phyloP scores from a whole-genome alignment of 2,797 vertebrate genomes.

The Siniperca scherzeri region DNA sequence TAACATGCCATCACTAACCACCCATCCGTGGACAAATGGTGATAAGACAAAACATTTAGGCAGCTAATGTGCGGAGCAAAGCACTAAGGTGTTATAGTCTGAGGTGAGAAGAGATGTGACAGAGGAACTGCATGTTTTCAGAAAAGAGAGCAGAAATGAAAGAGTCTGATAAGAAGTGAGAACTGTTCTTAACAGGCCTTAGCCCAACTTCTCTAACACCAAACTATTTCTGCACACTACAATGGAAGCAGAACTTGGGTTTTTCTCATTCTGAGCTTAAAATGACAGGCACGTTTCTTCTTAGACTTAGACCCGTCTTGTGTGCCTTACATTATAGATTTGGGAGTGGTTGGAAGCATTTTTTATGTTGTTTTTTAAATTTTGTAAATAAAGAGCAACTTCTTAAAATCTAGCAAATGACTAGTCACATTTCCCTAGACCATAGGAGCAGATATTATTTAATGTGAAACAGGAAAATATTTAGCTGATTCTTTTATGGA shows the following conservation, averaged over 20 bases:
- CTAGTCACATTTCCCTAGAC: conserved; percentile 7
- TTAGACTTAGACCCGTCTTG: not conserved
- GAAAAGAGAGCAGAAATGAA: conserved; percentile 5
- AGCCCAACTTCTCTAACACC: not conserved
- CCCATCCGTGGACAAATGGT: not conserved
- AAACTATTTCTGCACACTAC: not conserved
- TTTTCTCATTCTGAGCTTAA: not conserved
- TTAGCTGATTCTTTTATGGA: not conserved
- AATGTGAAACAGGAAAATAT: not conserved
- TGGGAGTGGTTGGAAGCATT: not conserved
- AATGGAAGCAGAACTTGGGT: not conserved
- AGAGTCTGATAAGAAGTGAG: not conserved
- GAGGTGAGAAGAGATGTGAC: not conserved
- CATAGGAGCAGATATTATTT: not conserved
- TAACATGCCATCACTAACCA: not conserved
- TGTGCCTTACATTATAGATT: not conserved
- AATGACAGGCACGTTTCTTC: not conserved
- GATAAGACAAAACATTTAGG: not conserved
- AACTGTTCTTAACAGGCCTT: not conserved
- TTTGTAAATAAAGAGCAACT: conserved; percentile 1
- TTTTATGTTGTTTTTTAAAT: too few species aligned
- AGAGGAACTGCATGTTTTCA: not conserved
- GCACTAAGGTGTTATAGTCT: not conserved
- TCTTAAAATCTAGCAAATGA: conserved; percentile 9
- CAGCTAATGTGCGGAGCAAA: not conserved